A percentile compares a stretch with the other conserved stretches of the same genome.
These are phyloP conservation scores for Monochamus alternatus DNA, from an alignment of 2,888 invertebrate species.

Conservation along the genomic window DNA sequence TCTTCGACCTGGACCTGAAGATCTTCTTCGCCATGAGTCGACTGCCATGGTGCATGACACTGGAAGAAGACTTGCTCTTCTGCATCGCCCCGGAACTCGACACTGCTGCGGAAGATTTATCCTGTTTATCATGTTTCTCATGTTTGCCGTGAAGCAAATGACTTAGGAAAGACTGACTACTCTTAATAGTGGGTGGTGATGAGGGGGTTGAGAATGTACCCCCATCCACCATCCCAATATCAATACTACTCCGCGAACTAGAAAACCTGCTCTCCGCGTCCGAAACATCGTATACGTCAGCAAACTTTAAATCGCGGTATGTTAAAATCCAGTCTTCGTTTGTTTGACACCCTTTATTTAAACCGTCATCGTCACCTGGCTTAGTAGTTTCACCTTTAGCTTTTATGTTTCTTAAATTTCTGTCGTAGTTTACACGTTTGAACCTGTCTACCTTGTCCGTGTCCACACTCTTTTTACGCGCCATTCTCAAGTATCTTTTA, in stretches of 20 bases:
- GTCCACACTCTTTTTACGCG: constrained; percentile 89
- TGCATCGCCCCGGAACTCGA: constrained; percentile 83
- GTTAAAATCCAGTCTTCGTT: constrained; percentile 82
- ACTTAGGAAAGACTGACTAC: constrained; percentile 77
- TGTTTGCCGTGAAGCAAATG: constrained; percentile 76
- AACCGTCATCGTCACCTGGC: constrained; percentile 85
- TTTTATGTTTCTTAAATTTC: constrained; percentile 87
- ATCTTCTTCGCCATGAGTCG: constrained; percentile 87
- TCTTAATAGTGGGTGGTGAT: constrained; percentile 71
- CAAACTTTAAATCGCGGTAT: constrained; percentile 72
- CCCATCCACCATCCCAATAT: constrained; percentile 71
- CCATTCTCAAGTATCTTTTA: constrained; percentile 89
- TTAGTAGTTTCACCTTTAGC: constrained; percentile 84
- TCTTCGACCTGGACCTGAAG: constrained; percentile 89
- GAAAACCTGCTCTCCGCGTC: constrained; percentile 70
- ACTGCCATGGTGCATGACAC: constrained; percentile 83
- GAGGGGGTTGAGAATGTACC: constrained; percentile 66
- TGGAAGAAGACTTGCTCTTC: constrained; percentile 91
- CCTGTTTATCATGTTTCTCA: constrained; percentile 61
- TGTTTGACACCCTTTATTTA: constrained; percentile 84
- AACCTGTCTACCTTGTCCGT: constrained; percentile 87
- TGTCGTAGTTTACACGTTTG: constrained; percentile 90
- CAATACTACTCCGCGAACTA: constrained; percentile 74
- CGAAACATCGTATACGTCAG: constrained; percentile 66
- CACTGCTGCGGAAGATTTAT: constrained; percentile 61